These are phyloP conservation scores for Drosophila kohkoa DNA, from an alignment of 1,140 invertebrate species.

Conservation along the genomic window DNA sequence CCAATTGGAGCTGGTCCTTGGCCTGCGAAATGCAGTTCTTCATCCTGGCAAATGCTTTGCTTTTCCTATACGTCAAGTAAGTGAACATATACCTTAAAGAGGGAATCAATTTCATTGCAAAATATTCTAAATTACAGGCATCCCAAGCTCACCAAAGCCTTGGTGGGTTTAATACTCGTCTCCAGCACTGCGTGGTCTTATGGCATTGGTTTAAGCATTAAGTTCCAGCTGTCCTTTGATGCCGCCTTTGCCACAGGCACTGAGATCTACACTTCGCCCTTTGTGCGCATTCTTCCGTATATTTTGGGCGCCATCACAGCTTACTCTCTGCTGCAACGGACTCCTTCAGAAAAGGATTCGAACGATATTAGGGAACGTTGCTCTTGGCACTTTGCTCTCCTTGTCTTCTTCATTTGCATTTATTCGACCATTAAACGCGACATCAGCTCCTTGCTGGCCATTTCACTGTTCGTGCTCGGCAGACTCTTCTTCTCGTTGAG, in stretches of 20 bases:
- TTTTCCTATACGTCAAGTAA: constrained; percentile 86
- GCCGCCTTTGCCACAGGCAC: constrained; percentile 79
- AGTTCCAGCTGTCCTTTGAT: constrained; percentile 81
- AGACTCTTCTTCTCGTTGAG: constrained; percentile 75
- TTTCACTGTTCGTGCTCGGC: constrained; percentile 74
- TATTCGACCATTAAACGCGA: constrained; percentile 79
- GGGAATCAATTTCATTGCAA: no score
- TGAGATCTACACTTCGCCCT: constrained; percentile 82
- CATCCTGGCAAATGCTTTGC: constrained; percentile 85
- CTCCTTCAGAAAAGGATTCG: constrained; percentile 26
- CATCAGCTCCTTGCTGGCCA: constrained; percentile 62
- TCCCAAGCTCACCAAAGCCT: constrained; percentile 60
- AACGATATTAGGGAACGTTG: constrained; percentile 61
- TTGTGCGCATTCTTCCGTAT: constrained; percentile 79
- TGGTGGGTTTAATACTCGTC: constrained; percentile 51
- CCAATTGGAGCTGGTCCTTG: constrained; percentile 93
- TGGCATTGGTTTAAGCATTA: constrained; percentile 61
- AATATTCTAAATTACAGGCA: constrained; percentile 48
- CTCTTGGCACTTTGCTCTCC: constrained; percentile 72
- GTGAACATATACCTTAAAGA: background rate
- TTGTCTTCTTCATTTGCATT: constrained; percentile 76
- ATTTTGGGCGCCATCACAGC: constrained; percentile 73
- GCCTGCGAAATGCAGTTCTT: constrained; percentile 94
- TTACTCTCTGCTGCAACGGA: constrained; percentile 62
- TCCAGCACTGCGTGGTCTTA: constrained; percentile 71